phyloP scores from a whole-genome alignment of 2,888 invertebrate species.

The Cordylochernes scorpioides region DNA sequence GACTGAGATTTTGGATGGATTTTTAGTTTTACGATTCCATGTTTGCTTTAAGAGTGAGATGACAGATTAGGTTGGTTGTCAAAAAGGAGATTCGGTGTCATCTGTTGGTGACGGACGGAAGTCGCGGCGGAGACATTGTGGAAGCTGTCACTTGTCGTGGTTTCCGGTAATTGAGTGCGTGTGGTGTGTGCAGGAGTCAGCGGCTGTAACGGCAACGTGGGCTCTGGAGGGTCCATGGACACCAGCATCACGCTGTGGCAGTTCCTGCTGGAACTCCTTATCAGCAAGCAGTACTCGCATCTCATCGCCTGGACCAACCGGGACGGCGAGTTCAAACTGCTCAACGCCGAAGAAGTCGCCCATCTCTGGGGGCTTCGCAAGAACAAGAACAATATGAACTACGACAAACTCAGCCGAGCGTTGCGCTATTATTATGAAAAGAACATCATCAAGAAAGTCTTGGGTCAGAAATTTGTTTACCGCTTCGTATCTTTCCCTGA shows the following conservation, averaged over 20 bases:
- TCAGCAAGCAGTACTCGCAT: slow-evolving; percentile 27
- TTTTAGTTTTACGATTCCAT: too few relatives aligned
- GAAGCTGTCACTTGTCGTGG: too few relatives aligned
- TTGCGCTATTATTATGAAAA: slow-evolving; percentile 33
- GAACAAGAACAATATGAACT: slow-evolving; percentile 35
- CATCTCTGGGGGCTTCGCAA: slow-evolving; percentile 32
- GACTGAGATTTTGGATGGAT: too few relatives aligned
- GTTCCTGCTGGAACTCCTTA: slow-evolving; percentile 31
- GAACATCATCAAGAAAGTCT: slow-evolving; percentile 31
- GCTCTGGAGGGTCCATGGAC: too few relatives aligned
- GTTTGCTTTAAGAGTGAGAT: too few relatives aligned
- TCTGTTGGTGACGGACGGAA: too few relatives aligned
- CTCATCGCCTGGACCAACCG: slow-evolving; percentile 34
- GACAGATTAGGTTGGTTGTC: too few relatives aligned
- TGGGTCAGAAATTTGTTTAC: slow-evolving; percentile 32
- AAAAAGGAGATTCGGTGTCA: too few relatives aligned
- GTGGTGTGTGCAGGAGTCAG: too few relatives aligned
- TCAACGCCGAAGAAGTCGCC: slow-evolving; percentile 32
- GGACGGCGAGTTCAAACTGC: slow-evolving; percentile 32
- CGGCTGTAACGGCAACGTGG: too few relatives aligned
- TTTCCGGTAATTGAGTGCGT: too few relatives aligned
- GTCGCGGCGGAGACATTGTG: too few relatives aligned
- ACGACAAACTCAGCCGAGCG: slow-evolving; percentile 33
- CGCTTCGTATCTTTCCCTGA: slow-evolving; percentile 29
- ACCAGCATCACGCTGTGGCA: slow-evolving; percentile 34